These are phyloP conservation scores for Tachycineta bicolor DNA, from an alignment of 2,113 vertebrate species.

Conservation along the genomic window DNA sequence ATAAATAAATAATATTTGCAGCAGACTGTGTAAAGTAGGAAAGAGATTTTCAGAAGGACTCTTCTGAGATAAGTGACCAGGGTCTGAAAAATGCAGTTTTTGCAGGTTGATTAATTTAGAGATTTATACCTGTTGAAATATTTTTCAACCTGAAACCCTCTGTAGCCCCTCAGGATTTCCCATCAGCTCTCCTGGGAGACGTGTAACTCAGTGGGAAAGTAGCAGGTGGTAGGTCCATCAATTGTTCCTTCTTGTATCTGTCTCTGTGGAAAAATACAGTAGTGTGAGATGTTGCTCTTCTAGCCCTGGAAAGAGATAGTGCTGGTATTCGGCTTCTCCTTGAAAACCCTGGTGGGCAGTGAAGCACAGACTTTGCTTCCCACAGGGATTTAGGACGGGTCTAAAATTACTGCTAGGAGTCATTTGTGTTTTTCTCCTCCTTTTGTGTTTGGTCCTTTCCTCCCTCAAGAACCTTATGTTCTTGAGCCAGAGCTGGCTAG, in stretches of 20 bases:
- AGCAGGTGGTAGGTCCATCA: not conserved
- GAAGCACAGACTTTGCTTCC: not conserved
- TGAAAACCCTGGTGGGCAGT: not conserved
- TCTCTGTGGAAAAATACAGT: not conserved
- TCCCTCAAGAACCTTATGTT: not conserved
- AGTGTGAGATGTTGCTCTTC: not conserved
- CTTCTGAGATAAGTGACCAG: not conserved
- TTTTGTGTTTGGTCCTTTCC: not conserved
- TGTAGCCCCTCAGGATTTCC: not conserved
- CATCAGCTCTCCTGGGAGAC: not conserved
- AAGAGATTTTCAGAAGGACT: not conserved
- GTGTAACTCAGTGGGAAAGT: accelerated
- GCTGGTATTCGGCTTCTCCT: not conserved
- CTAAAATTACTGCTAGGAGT: not conserved
- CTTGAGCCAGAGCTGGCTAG: not conserved
- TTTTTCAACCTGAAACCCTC: not conserved
- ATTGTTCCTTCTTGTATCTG: not conserved
- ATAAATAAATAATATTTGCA: not conserved
- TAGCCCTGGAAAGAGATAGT: accelerated
- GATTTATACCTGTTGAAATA: not conserved
- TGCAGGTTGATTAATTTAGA: not conserved
- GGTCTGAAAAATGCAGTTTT: not conserved
- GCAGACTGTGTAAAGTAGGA: not conserved
- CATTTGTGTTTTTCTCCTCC: too few relatives aligned
- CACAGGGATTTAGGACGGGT: not conserved